Percentiles rank a stretch among this genome's conserved stretches.
Evolutionary conservation across 2,797 vertebrate species (phyloP).

Genomic region (Coccyzus lansbergi): DNA sequence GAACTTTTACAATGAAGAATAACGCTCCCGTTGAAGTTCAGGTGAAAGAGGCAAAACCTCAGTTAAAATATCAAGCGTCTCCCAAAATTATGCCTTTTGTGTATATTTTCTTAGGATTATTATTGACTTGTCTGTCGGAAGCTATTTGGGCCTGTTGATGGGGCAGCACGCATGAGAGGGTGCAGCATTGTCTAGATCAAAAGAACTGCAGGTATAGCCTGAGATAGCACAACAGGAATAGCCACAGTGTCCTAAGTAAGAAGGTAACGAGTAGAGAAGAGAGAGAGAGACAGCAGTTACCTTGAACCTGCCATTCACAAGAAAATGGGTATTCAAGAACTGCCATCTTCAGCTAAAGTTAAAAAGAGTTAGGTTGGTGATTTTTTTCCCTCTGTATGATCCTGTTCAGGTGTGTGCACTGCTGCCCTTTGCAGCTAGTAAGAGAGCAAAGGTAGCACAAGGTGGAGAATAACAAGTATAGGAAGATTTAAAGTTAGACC

Average conservation of each 20-base stretch:
- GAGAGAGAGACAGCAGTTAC: neutral
- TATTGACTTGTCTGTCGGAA: neutral
- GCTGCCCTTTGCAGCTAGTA: neutral
- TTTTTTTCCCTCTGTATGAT: neutral
- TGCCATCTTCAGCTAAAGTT: neutral
- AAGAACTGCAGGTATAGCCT: neutral
- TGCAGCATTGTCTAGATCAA: neutral
- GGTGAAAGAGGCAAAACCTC: neutral
- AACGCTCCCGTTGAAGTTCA: neutral
- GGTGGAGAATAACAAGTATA: neutral
- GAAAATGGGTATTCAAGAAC: neutral
- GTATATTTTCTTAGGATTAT: neutral
- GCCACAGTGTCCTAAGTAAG: neutral
- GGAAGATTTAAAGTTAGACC: neutral
- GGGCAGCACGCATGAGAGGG: neutral
- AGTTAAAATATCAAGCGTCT: neutral
- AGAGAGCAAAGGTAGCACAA: neutral
- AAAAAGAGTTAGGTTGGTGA: neutral
- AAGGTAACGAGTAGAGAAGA: neutral
- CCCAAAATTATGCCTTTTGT: neutral
- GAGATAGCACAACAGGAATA: neutral
- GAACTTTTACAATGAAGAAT: too few relatives aligned
- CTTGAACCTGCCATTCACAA: neutral
- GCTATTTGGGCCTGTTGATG: neutral
- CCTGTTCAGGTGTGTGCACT: neutral